Conservation (phyloP, 2,797 vertebrate species). For the Selene dorsalis region DNA sequence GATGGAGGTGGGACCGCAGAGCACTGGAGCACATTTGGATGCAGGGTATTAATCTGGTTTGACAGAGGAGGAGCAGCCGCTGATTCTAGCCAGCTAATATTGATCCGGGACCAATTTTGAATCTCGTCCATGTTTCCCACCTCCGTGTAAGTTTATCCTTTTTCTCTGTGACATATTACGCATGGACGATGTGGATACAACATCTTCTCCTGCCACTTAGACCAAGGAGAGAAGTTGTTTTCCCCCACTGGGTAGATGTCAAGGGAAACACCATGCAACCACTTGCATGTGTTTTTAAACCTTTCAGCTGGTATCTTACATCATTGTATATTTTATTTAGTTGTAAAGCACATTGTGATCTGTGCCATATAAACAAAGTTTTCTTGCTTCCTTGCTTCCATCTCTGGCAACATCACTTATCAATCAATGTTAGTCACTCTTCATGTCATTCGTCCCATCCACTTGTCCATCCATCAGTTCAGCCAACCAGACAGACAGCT, state of each 20-base stretch:
- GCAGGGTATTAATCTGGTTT: conserved; percentile 59
- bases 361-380: not conserved
- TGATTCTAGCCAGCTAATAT: conserved; percentile 32
- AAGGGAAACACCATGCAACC: no score
- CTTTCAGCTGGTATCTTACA: no score
- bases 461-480: conserved; percentile 22
- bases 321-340: not conserved
- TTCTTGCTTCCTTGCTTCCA: not conserved
- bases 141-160: not conserved
- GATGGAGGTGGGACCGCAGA: conserved; percentile 68
- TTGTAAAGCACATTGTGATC: not conserved
- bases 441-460: conserved; percentile 11
- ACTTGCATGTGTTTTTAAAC: no score
- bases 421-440: conserved; percentile 12
- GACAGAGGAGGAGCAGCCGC: conserved; percentile 37
- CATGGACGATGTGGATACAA: not conserved
- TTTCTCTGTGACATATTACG: not conserved
- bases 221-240: conserved; percentile 3
- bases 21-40: conserved; percentile 61
- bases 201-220: not conserved
- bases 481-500: conserved; percentile 15
- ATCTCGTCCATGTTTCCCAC: not conserved
- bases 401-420: conserved; percentile 13
- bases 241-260: not conserved
- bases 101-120: conserved; percentile 35